Percentiles rank a stretch among this genome's conserved stretches.
phyloP scores from a whole-genome alignment of 2,797 vertebrate genomes.

The Oreochromis grahami region DNA sequence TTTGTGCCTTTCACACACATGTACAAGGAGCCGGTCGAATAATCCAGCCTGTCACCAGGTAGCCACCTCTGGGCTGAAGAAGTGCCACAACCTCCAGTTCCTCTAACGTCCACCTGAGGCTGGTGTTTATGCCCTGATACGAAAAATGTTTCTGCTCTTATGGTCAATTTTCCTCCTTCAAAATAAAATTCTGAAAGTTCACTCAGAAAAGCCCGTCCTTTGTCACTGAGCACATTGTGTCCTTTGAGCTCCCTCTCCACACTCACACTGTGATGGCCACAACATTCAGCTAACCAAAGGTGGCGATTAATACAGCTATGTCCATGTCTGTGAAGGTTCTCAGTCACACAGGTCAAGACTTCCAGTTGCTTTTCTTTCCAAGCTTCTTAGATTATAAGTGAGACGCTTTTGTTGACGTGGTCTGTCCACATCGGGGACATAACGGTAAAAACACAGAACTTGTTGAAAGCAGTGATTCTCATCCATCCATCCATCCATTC shows the following conservation, averaged over 20 bases:
- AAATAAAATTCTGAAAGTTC: no score
- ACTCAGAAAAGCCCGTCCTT: neutral
- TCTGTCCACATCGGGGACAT: neutral
- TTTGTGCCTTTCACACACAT: neutral
- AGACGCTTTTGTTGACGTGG: neutral
- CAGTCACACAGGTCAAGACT: neutral
- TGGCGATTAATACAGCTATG: neutral
- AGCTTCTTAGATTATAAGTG: neutral
- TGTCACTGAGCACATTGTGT: neutral
- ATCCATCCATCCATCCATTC: no score
- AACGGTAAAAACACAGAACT: neutral
- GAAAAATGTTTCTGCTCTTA: neutral
- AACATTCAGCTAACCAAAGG: neutral
- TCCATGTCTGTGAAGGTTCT: neutral
- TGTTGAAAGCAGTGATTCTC: neutral
- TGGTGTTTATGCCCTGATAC: fast-evolving
- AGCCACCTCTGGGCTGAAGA: neutral
- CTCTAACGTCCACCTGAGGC: neutral
- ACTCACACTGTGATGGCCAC: neutral
- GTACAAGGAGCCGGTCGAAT: neutral
- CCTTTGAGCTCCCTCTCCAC: neutral
- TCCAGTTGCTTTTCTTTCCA: neutral
- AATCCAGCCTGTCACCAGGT: neutral
- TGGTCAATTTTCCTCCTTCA: neutral
- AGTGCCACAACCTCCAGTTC: neutral